Evolutionary conservation across 2,888 invertebrate genomes (phyloP).

Genomic region (Brachypalpus laphriformis): DNA sequence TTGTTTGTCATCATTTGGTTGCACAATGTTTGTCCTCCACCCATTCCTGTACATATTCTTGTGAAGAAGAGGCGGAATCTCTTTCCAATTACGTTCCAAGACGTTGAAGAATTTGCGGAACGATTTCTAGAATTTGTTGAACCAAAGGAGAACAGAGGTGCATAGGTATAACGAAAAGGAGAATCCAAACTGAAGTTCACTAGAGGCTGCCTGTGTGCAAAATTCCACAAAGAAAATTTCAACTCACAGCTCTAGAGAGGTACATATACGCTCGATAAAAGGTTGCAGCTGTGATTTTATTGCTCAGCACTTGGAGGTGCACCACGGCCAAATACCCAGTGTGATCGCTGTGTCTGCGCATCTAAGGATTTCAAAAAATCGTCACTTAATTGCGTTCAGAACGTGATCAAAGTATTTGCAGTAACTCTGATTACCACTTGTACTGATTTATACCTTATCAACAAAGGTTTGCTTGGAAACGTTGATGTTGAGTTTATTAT

Average conservation of each 20-base stretch:
- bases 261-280: slow-evolving; percentile 26
- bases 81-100: slow-evolving; percentile 56
- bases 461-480: not conserved
- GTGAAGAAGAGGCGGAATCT: slow-evolving; percentile 44
- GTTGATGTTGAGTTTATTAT: not conserved
- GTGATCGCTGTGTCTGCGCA: not conserved
- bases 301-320: slow-evolving; percentile 20
- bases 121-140: slow-evolving; percentile 63
- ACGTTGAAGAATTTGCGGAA: slow-evolving; percentile 54
- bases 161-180: slow-evolving; percentile 29
- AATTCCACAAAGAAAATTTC: slow-evolving; percentile 19
- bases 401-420: slow-evolving; percentile 44
- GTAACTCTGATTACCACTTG: slow-evolving; percentile 23
- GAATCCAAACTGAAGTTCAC: slow-evolving; percentile 11
- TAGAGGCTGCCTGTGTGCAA: slow-evolving; percentile 26
- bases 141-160: slow-evolving; percentile 10
- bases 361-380: slow-evolving; percentile 41
- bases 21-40: slow-evolving; percentile 41
- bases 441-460: slow-evolving; percentile 22
- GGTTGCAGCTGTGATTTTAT: slow-evolving; percentile 45
- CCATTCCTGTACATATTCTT: not conserved
- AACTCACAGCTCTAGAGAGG: not conserved
- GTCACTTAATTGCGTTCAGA: slow-evolving; percentile 46
- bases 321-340: not conserved
- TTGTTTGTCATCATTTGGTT: slow-evolving; percentile 63